Base-by-base conservation (phyloP, 1,140 invertebrate genomes). In the Drosophila albomicans region DNA sequence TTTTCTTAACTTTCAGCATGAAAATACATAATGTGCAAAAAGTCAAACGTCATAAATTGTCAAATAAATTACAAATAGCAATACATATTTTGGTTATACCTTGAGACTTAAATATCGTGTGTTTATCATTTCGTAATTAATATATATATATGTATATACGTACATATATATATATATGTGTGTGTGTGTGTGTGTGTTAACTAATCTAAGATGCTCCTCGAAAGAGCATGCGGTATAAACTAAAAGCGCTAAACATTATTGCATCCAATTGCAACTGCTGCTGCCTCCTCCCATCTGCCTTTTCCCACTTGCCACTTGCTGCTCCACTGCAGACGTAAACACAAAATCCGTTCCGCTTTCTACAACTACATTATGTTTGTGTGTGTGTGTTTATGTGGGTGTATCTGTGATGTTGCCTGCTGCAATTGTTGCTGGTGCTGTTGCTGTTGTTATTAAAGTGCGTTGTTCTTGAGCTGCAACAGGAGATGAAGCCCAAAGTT, bases 41-140 rank as follows among this genome's bases (percentile, higher is more conserved):
- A 61, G 58, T 69, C 65, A 56, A 30, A 51, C 41, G 41, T 43
- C 8, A 25, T 25, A 25, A 38, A 38, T 16, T 16, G 45, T 48
- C 51, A 87, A 88, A 82, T 77, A 82, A 88, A 68, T 81, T 87
- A 87, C 68, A 82, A 74, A 79, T 86, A 87, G 65, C 78, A 87
- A 88, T 87, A 87, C 82, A 82, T 82, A 65, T 82, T 88, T 88
- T 75, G 82, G 80, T 87, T 87, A 88, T 80, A 87, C 82, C 84
- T 80, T 82, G 84, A 82, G 73, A 87, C 62, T 77, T 74, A 77
- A 67, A 64, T 70, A 70, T 79, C 71, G 68, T 38, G 35, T 38
- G 7, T 38, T 38, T 8, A 10, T 38, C 10, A 10, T 64, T 68
- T 54, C 45, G 35, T 58, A 58, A 48, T 30, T 15, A 25, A 8